These are phyloP conservation scores for Cariama cristata DNA, from an alignment of 2,113 vertebrate genomes.

Conservation along the genomic window DNA sequence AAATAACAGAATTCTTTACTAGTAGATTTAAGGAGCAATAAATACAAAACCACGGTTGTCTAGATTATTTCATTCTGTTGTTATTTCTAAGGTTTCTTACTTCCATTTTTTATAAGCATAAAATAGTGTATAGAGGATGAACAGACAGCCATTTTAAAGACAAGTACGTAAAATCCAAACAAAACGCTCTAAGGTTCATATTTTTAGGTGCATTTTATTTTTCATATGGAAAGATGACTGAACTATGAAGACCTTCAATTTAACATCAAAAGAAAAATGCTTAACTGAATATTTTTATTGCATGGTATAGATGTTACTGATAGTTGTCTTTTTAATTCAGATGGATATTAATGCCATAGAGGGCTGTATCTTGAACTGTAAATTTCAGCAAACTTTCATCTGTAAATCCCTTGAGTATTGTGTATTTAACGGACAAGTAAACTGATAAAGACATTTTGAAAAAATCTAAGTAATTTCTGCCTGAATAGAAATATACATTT, in stretches of 20 bases:
- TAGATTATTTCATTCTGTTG: neutral
- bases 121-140: neutral
- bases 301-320: neutral
- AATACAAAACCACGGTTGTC: neutral
- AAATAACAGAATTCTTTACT: neutral
- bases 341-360: neutral
- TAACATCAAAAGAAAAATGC: conserved; percentile 4
- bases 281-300: neutral
- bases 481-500: neutral
- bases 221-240: neutral
- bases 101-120: neutral
- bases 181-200: neutral
- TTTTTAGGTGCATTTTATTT: neutral
- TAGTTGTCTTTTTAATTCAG: neutral
- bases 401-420: neutral
- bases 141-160: neutral
- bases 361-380: neutral
- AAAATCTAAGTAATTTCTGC: neutral
- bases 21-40: neutral
- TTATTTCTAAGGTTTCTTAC: neutral
- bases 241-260: neutral
- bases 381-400: neutral
- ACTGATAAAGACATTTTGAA: neutral
- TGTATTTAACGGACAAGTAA: neutral
- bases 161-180: neutral